Evolutionary conservation across 1,140 invertebrate species (phyloP).

Genomic region (Formica exsecta): DNA sequence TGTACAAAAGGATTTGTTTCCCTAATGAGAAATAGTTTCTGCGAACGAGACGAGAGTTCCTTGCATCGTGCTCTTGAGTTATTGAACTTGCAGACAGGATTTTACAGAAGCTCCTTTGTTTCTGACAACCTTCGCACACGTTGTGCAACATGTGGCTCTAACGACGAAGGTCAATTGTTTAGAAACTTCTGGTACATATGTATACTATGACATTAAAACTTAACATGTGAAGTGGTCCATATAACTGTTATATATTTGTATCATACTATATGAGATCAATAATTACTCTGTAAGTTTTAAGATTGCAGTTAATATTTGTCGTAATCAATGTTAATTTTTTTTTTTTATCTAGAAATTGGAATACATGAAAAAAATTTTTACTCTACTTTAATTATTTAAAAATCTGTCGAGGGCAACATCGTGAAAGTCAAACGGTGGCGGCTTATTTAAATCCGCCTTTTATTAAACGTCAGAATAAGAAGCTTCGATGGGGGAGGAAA

Average conservation of each 20-base stretch:
- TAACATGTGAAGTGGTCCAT: neutral
- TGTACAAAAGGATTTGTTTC: slow-evolving; percentile 3
- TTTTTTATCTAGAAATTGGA: neutral
- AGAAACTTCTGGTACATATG: neutral
- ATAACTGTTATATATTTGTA: too few species aligned
- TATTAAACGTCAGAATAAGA: slow-evolving; percentile 5
- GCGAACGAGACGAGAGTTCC: slow-evolving; percentile 8
- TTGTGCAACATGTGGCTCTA: slow-evolving; percentile 37
- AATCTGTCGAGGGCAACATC: neutral
- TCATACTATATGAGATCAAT: neutral
- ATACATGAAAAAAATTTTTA: slow-evolving; percentile 6
- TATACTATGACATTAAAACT: neutral
- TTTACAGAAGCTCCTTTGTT: slow-evolving; percentile 51
- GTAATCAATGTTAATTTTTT: too few species aligned
- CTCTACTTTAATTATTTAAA: neutral
- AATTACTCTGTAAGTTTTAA: too few species aligned
- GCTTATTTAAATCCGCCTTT: neutral
- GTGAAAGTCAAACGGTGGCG: neutral
- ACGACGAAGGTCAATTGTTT: slow-evolving; percentile 27
- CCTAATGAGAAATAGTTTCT: slow-evolving; percentile 38
- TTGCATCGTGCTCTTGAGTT: slow-evolving; percentile 15
- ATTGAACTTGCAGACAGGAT: slow-evolving; percentile 28
- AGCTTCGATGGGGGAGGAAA: neutral
- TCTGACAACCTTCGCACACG: neutral
- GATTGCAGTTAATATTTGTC: too few species aligned